Conservation (phyloP, 2,797 vertebrate species). For the Jordanella pulchra region DNA sequence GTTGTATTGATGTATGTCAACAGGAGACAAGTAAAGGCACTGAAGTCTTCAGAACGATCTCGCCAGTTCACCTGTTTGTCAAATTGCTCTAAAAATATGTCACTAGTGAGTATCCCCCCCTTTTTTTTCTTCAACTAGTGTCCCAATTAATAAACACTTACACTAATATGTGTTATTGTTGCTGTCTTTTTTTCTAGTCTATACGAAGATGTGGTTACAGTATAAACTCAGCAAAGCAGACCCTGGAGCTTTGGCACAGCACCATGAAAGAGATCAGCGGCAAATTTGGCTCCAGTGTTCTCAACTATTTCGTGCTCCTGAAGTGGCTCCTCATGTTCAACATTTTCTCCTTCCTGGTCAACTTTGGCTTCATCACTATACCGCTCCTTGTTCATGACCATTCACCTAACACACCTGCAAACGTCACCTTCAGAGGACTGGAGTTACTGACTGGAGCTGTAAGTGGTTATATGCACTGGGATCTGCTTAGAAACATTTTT, state of each 20-base stretch:
- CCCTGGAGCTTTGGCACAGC: conserved; percentile 82
- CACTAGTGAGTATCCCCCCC: conserved; percentile 79
- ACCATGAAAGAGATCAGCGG: conserved; percentile 90
- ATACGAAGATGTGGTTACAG: conserved; percentile 76
- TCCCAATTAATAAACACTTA: background rate
- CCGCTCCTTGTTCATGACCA: conserved; percentile 81
- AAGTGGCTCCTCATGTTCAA: conserved; percentile 94
- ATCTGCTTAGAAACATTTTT: background rate
- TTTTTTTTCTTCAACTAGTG: background rate
- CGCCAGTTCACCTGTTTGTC: conserved; percentile 63
- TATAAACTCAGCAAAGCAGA: conserved; percentile 69
- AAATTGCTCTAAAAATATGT: conserved; percentile 76
- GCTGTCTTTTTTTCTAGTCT: conserved; percentile 69
- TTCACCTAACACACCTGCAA: conserved; percentile 53
- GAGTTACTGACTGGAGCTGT: conserved; percentile 92
- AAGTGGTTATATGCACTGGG: conserved; percentile 64
- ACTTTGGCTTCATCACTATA: conserved; percentile 91
- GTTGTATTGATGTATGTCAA: conserved; percentile 14
- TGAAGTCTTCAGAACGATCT: conserved; percentile 63
- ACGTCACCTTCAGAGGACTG: conserved; percentile 84
- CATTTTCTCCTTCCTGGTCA: conserved; percentile 90
- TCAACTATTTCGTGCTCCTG: conserved; percentile 92
- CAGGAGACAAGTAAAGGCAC: conserved; percentile 84
- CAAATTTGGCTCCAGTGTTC: conserved; percentile 90
- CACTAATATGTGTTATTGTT: background rate